Evolutionary conservation across 2,888 invertebrate species (phyloP).

Genomic region (Malthinus seriepunctatus): DNA sequence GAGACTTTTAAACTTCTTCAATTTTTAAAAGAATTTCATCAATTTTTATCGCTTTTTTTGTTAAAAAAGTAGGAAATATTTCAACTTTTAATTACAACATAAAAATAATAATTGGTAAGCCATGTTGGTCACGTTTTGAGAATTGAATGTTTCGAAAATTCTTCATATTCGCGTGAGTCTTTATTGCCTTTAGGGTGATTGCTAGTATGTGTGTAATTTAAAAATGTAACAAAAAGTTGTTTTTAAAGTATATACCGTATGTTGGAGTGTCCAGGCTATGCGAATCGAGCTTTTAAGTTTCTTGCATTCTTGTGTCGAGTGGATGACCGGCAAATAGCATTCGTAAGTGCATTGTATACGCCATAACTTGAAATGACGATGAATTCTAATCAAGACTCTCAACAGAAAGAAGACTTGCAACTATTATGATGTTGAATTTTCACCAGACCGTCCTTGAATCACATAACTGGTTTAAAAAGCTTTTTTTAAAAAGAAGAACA

Average conservation of each 20-base stretch:
- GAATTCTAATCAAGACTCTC: conserved; percentile 33
- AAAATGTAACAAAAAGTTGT: neutral
- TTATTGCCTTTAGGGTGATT: no score
- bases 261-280: no score
- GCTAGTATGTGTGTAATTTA: neutral
- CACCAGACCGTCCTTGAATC: conserved; percentile 15
- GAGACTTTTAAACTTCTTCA: no score
- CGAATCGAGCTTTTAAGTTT: no score
- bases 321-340: conserved; percentile 31
- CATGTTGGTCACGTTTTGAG: neutral
- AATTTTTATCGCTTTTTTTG: neutral
- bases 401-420: conserved; percentile 9
- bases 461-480: neutral
- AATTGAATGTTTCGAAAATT: conserved; percentile 1
- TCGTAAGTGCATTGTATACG: conserved; percentile 28
- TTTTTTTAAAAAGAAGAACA: neutral
- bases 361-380: conserved; percentile 27
- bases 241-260: neutral
- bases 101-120: no score
- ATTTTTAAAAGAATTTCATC: neutral
- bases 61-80: neutral
- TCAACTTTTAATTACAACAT: no score
- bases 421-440: conserved; percentile 4
- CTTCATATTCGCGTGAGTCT: neutral
- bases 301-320: conserved; percentile 28